Base-by-base conservation (phyloP, 2,797 vertebrate genomes). In the Otolemur crassicaudatus region DNA sequence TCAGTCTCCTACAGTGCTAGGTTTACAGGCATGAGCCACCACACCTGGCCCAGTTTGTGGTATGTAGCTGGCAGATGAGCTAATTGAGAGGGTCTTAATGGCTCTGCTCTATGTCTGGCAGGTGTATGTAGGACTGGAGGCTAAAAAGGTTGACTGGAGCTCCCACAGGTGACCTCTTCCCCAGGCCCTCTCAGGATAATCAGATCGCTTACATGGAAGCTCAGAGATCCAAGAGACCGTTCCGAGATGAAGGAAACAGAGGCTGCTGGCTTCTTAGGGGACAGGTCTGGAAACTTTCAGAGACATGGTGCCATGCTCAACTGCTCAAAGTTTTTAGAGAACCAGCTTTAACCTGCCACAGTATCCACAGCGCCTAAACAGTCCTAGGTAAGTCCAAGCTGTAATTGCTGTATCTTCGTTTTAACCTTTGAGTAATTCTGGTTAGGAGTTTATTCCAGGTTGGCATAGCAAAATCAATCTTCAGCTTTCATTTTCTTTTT, bases 211-310 rank as follows among this genome's bases (percentile, higher is more conserved):
- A 29, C 25, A 17, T 23, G 53, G 37, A 79, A 2, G 10, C 25
- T 75, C 37, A 79, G 43, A 1, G 29, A 3, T 87, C 27, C 22
- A 34, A 79, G 70, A 92, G 0, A 84, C 14, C 65, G 1, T 76
- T 65, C 60, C 76, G 87, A 86, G 34, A 60, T 70, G 46, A n/a
- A 95, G 5, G 29, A 95, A 76, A 60, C 14, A n/a, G 20, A 43
- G 67, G 3, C 31, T 31, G 3, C 40, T 17, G 73, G 37, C 27
- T 79, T 84, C 58, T 65, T 23, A n/a, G 20, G 7, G 2, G 7
- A 63, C 84, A 17, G 34, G 12, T 80, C 11, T 37, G 69, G 77
- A 95, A 96, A 93, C 60, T 67, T 75, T 90, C 5, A 90, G 43
- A 94, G n/a, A 61, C 17, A 34, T 4, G 79, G 22, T 60, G 34